Percentiles rank a stretch among this genome's conserved stretches.
These are phyloP conservation scores for Amyelois transitella DNA, from an alignment of 1,140 invertebrate genomes.

Conservation along the genomic window DNA sequence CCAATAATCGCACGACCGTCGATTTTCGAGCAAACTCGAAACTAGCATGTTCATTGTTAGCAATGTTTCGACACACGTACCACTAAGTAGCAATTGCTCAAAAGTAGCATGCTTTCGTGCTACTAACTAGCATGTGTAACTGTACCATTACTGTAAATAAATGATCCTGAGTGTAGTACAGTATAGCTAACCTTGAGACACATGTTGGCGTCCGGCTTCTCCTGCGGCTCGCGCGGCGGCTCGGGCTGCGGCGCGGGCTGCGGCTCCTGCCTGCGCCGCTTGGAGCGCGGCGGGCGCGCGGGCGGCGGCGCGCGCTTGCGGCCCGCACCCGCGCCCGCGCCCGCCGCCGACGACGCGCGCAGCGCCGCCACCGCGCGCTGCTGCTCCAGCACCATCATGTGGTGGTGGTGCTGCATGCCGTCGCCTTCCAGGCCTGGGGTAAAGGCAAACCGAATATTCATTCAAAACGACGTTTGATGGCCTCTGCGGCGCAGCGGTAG, in stretches of 20 bases:
- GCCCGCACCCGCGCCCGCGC: constrained; percentile 71
- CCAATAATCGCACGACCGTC: no score
- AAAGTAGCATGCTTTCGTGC: no score
- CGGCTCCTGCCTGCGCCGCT: constrained; percentile 60
- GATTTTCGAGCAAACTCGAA: no score
- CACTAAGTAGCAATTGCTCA: no score
- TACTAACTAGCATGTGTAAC: no score
- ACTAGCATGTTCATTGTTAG: no score
- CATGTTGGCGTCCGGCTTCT: constrained; percentile 89
- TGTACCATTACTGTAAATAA: no score
- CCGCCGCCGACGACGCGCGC: constrained; percentile 75
- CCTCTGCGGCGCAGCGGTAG: no score
- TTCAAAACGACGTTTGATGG: no score
- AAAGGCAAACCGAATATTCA: no score
- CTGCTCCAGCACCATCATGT: constrained; percentile 67
- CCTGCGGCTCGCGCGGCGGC: constrained; percentile 77
- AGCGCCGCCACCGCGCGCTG: constrained; percentile 62
- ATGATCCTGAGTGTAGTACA: no score
- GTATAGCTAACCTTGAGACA: constrained; percentile 78
- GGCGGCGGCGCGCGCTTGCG: constrained; percentile 21
- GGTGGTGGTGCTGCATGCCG: constrained; percentile 59
- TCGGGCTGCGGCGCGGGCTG: constrained; percentile 67
- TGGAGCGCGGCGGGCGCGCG: constrained; percentile 41
- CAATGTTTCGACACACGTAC: no score
- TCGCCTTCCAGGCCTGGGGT: constrained; percentile 59